Conservation (phyloP, 1,140 invertebrate genomes). For the Orius insidiosus region DNA sequence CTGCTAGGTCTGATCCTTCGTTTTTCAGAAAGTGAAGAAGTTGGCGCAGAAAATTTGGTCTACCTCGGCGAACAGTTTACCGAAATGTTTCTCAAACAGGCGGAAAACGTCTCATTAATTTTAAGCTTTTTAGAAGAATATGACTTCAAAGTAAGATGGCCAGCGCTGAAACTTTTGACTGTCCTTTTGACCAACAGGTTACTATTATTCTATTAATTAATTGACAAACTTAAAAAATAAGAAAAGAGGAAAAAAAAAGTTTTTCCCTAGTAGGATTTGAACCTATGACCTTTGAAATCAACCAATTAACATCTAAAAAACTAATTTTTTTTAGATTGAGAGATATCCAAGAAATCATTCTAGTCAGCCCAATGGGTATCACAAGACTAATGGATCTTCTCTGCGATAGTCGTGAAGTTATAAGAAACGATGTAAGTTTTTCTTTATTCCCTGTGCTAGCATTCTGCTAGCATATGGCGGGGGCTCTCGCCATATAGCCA, state of each 20-base stretch:
- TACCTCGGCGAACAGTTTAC: slow-evolving; percentile 84
- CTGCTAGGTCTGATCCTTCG: slow-evolving; percentile 8
- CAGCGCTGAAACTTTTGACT: slow-evolving; percentile 70
- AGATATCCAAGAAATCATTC: slow-evolving; percentile 87
- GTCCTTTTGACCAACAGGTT: slow-evolving; percentile 54
- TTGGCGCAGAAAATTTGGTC: slow-evolving; percentile 26
- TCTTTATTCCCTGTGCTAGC: not conserved
- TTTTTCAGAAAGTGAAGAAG: slow-evolving; percentile 25
- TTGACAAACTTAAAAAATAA: not conserved
- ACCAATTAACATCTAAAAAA: not conserved
- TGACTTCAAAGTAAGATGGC: slow-evolving; percentile 80
- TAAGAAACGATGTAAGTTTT: slow-evolving; percentile 73
- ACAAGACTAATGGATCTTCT: slow-evolving; percentile 94
- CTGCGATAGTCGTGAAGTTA: slow-evolving; percentile 83
- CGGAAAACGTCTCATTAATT: slow-evolving; percentile 69
- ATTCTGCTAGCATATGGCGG: not conserved
- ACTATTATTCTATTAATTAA: not conserved
- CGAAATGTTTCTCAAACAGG: slow-evolving; percentile 92
- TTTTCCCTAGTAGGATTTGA: no score
- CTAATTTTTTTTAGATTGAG: slow-evolving; percentile 39
- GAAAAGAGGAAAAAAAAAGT: not conserved
- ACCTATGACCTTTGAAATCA: no score
- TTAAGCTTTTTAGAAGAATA: slow-evolving; percentile 86
- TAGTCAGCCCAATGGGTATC: slow-evolving; percentile 91
- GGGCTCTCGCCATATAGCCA: no score